Base-by-base conservation (phyloP, 2,797 vertebrate species). In the Pseudocheirus occidentalis region DNA sequence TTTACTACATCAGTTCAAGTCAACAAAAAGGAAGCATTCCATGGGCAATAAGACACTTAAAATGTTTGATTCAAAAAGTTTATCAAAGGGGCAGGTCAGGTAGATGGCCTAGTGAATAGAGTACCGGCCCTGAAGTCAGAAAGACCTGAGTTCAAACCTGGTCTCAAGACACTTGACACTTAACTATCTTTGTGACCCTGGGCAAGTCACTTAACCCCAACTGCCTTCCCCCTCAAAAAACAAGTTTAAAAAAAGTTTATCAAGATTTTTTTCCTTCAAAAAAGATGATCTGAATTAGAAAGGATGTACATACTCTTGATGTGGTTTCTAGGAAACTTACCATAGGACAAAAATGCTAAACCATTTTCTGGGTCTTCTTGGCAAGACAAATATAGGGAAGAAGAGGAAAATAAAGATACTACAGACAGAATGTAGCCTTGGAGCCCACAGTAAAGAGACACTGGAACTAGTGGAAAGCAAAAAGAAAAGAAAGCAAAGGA, bases 261-360 rank as follows among this genome's bases (percentile, higher is more conserved):
- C 55, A 87, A 90, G 18, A 90, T 81, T 92, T 95, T 94, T 89
- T 52, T 12, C 50, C 28, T 16, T 81, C 24, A 59, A 46, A 34
- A 46, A 87, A 90, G 54, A 6, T 73, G 55, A 94, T 93, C 66
- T 93, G 3, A 94, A 94, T 16, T 55, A 90, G 52, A 92, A 89
- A 52, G 40, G 34, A 92, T 62, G 24, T 73, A 90, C 66, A n/a
- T 7, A 92, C 57, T 50, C 73, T 52, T 52, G 92, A 94, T 89
- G 46, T 94, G 55, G 56, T 90, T 58, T 97, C 53, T 56, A 56
- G 34, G 6, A 95, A 96, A 90, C 31, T n/a, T 87, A 91, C 27
- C 55, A 90, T 11, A 90, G 93, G 66, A 57, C 34, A 57, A 40
- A 46, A 57, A 50, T 55, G 28, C n/a, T 92, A 92, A 90, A 87